phyloP scores from a whole-genome alignment of 2,888 invertebrate genomes.

The Xestia sexstrigata region DNA sequence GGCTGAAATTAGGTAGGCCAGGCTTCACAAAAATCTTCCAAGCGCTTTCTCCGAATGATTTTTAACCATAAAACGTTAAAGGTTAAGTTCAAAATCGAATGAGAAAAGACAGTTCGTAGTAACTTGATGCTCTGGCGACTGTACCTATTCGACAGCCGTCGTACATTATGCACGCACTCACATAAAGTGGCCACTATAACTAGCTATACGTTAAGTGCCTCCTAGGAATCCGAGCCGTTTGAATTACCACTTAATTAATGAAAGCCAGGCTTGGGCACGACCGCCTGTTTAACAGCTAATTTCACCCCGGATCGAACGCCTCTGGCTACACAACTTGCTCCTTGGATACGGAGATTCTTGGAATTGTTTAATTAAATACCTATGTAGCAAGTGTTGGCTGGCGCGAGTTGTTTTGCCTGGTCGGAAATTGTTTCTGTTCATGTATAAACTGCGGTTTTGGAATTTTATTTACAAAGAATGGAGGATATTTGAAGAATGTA shows the following conservation, averaged over 20 bases:
- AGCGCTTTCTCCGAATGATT: too few relatives aligned
- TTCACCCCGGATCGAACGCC: constrained; percentile 69
- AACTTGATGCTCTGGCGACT: too few relatives aligned
- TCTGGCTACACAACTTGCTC: constrained; percentile 55
- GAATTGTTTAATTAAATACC: constrained; percentile 66
- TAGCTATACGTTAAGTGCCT: constrained; percentile 57
- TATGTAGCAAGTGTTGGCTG: constrained; percentile 50
- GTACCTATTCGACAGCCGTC: constrained; percentile 1
- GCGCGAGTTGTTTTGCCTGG: constrained; percentile 32
- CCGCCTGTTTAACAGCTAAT: constrained; percentile 75
- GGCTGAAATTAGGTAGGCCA: too few relatives aligned
- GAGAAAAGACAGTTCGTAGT: too few relatives aligned
- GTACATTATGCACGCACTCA: constrained; percentile 51
- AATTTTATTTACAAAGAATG: constrained; percentile 2
- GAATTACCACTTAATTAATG: constrained; percentile 77
- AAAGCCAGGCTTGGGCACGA: constrained; percentile 68
- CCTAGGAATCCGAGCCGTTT: constrained; percentile 59
- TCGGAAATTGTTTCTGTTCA: constrained; percentile 16
- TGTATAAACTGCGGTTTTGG: constrained; percentile 8
- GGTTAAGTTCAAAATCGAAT: too few relatives aligned
- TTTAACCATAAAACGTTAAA: too few relatives aligned
- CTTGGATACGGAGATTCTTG: constrained; percentile 56
- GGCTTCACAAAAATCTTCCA: too few relatives aligned
- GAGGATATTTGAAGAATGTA: neutral
- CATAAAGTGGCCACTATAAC: constrained; percentile 54